Base-by-base conservation (phyloP, 2,113 vertebrate species). In the Andinoacara biseriatus region DNA sequence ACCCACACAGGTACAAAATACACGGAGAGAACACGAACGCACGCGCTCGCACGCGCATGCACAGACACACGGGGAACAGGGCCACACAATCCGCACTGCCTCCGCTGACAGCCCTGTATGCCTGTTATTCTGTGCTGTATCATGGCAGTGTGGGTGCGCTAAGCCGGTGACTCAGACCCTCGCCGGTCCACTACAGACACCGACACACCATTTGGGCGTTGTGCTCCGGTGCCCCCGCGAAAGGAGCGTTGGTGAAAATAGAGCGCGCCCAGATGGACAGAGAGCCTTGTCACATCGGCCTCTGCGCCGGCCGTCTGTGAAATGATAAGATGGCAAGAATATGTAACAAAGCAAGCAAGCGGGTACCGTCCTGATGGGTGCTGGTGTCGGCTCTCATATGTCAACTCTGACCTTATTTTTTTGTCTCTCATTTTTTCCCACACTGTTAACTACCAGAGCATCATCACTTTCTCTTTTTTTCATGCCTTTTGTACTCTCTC, bases 101-200 rank as follows among this genome's bases (percentile, higher is more conserved):
- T 87, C 81, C 78, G 57, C 75, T 60, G 87, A 80, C 78, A 88
- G 76, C 86, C 69, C 78, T 76, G 83, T 67, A 85, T 74, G 91
- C 91, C 90, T 87, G 88, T 88, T 92, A 76, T 89, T 86, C 84
- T 11, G 33, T 81, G 84, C 89, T 67, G 89, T 87, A 92, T 92
- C 91, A 89, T 80, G 85, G 75, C 75, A 29, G 80, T 84, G 91
- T 91, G 86, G 91, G 91, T 76, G 87, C 58, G 17, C 75, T 87
- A 83, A 91, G 90, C 83, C 43, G 78, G 89, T 94, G 92, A 94
- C 86, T 93, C 92, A 94, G 86, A 91, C 85, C 79, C 91, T 89
- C 63, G 76, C 77, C 49, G 86, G 87, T 90, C 93, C 91, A 91
- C 93, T 88, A 91, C 90, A 90, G 93, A 92, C 91, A 90, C 89